These are phyloP conservation scores for Helicolenus hilgendorfi DNA, from an alignment of 2,797 vertebrate genomes.

Conservation along the genomic window DNA sequence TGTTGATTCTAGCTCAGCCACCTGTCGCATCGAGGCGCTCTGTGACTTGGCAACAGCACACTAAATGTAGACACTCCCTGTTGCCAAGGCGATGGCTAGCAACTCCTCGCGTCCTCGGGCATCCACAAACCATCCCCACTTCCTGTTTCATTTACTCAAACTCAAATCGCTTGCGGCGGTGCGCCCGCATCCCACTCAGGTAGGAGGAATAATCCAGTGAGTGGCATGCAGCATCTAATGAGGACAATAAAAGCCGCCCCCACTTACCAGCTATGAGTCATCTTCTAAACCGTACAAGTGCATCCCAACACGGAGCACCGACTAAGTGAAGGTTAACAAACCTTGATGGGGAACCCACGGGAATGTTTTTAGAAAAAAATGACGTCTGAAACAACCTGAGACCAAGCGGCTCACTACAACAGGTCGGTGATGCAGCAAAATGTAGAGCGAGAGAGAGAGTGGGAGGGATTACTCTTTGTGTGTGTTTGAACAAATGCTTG, in stretches of 20 bases:
- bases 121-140: conserved; percentile 45
- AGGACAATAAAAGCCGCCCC: conserved; percentile 55
- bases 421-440: conserved; percentile 66
- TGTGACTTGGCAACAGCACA: conserved; percentile 69
- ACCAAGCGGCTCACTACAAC: conserved; percentile 33
- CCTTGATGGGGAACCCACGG: conserved; percentile 20
- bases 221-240: conserved; percentile 53
- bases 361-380: conserved; percentile 15
- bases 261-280: conserved; percentile 80
- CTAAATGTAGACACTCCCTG: conserved; percentile 72
- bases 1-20: conserved; percentile 80
- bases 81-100: conserved; percentile 68
- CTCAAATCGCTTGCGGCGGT: background rate
- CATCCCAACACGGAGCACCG: conserved; percentile 53
- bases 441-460: conserved; percentile 37
- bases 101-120: conserved; percentile 41
- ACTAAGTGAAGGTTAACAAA: conserved; percentile 49
- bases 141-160: conserved; percentile 70
- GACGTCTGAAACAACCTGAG: conserved; percentile 6
- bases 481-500: conserved; percentile 22
- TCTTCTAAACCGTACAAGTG: conserved; percentile 67
- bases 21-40: conserved; percentile 65
- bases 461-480: conserved; percentile 38
- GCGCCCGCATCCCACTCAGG: conserved; percentile 34
- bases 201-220: conserved; percentile 41